These are phyloP conservation scores for Gasterosteus aculeatus DNA, from an alignment of 2,113 vertebrate genomes.

Conservation along the genomic window DNA sequence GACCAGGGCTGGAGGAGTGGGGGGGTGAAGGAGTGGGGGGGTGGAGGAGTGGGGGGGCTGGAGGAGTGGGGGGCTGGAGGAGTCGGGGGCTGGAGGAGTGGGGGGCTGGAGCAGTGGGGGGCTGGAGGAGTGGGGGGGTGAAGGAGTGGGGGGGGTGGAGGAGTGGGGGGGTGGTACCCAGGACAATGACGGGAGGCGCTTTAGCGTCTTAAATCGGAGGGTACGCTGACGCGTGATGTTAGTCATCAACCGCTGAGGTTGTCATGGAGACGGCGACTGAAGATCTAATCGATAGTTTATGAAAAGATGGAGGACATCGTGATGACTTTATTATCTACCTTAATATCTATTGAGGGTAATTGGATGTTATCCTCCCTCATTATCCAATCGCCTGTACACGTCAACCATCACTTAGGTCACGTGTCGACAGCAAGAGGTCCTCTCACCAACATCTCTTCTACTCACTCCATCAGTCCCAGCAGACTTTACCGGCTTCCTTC, in stretches of 20 bases:
- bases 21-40: not conserved
- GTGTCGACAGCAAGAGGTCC: not conserved
- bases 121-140: conserved; percentile 3
- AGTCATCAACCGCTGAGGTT: conserved; percentile 6
- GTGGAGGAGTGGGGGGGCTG: not conserved
- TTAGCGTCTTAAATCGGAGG: conserved; percentile 19
- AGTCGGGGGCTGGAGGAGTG: too few relatives aligned
- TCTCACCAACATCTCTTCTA: not conserved
- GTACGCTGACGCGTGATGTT: not conserved
- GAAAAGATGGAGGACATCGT: too few relatives aligned
- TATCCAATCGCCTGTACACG: conserved; percentile 2
- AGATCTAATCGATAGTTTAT: too few relatives aligned
- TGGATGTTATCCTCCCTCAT: conserved; percentile 10
- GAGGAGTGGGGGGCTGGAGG: not conserved
- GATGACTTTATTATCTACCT: not conserved
- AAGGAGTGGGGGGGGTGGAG: not conserved
- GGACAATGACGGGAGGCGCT: conserved; percentile 4
- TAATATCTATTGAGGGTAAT: conserved; percentile 26
- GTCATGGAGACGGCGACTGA: not conserved
- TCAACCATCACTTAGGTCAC: too few relatives aligned
- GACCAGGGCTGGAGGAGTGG: not conserved
- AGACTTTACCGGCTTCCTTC: too few relatives aligned
- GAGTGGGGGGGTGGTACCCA: not conserved
- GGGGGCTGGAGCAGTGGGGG: conserved; percentile 1
- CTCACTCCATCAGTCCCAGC: not conserved